Conservation (phyloP, 2,113 vertebrate species). For the Dipodomys merriami region DNA sequence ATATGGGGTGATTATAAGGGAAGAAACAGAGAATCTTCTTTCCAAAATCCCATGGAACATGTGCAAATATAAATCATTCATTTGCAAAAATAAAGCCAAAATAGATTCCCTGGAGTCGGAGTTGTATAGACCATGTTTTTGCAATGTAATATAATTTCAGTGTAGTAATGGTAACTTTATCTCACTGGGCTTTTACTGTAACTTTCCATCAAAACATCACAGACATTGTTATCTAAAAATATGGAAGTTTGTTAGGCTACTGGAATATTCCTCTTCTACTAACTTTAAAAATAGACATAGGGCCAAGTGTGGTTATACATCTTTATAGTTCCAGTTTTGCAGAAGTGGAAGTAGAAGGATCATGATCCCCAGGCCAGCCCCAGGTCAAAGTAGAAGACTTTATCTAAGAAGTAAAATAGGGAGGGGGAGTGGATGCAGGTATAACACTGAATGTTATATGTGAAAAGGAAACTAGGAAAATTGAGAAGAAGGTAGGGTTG, state of each 20-base stretch:
- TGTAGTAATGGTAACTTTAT: not conserved
- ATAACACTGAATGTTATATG: too few relatives aligned
- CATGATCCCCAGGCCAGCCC: too few relatives aligned
- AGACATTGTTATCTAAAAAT: not conserved
- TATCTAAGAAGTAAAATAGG: too few relatives aligned
- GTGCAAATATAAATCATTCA: not conserved
- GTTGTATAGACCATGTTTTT: not conserved
- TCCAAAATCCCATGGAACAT: constrained; percentile 9
- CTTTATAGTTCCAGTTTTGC: too few relatives aligned
- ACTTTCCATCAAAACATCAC: not conserved
- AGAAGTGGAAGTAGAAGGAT: too few relatives aligned
- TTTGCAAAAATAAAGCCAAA: constrained; percentile 49
- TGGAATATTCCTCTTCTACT: not conserved
- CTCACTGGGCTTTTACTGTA: not conserved
- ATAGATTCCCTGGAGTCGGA: not conserved
- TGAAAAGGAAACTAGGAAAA: too few relatives aligned
- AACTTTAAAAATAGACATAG: constrained; percentile 26
- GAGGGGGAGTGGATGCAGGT: too few relatives aligned
- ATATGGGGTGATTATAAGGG: not conserved
- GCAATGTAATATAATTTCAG: constrained; percentile 9
- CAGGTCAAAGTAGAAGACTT: too few relatives aligned
- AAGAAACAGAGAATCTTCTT: constrained; percentile 18
- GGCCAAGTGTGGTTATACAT: not conserved
- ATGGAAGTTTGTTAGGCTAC: not conserved
- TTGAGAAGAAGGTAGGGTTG: too few relatives aligned